Evolutionary conservation across 2,888 invertebrate genomes (phyloP), one percentile per base, ranked within the genome.

Genomic region (Pristionchus entomophagus): DNA sequence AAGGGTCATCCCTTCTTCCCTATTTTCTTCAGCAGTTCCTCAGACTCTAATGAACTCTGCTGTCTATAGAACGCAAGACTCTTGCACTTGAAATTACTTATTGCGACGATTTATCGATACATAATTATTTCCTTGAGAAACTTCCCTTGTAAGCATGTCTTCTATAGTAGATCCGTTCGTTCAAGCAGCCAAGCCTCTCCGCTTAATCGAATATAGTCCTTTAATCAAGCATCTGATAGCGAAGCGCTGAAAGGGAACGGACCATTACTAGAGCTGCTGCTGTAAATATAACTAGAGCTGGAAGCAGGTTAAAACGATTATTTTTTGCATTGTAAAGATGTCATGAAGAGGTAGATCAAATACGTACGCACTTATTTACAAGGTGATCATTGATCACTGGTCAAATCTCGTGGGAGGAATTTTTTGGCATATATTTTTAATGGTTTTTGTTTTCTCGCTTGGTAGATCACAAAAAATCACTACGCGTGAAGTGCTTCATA

Each of bases 161-260:
- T n/a, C 59, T 59, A 19, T n/a, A 4, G 3, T 59, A 26, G 26
- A 12, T 26, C 59, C 14, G 3, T 59, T 8, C 5, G 6, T 32
- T 35, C 4, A 69, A 69, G 19, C 38, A 69, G 35, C 35, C 62
- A 59, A 26, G 59, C 59, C 6, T 29, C 38, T 10, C 73, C 73
- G 73, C 73, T 41, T 73, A 73, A 73, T 73, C 73, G 73, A 73
- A 73, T 73, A 73, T 73, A 22, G 41, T 32, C 41, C 73, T 41
- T 73, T 73, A 73, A 73, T 73, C 73, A 73, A 73, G 73, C 73
- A 26, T 22, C 73, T 73, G 73, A 73, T 41, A 73, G 73, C 41
- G 19, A n/a, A n/a, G 19, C 6, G 69, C 62, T 32, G 14, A 14
- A 69, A 41, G 22, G 69, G 65, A 73, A 73, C 73, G 73, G 41